Base-by-base conservation (phyloP, 1,140 invertebrate genomes). In the Drosophila nigrodunni region DNA sequence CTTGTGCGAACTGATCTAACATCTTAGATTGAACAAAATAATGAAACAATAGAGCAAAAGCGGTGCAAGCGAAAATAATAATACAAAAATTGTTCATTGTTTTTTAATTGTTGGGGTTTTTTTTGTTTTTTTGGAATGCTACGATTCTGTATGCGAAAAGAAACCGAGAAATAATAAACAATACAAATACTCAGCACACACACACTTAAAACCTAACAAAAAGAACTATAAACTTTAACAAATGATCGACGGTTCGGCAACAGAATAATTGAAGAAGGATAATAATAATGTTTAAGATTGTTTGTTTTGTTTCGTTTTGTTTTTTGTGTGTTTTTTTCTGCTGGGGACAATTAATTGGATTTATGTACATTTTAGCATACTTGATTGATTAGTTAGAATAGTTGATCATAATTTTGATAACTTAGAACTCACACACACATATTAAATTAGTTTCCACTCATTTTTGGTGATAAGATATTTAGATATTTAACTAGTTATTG, bases 151-250 rank as follows among this genome's bases (percentile, higher is more conserved):
- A 86, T 86, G 80, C 62, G 71, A 83, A 74, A 60, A 41, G 35
- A 72, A 50, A 67, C 39, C 39, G 10, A 34, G 50, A 88, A 88
- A 75, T 71, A 61, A 88, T 82, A 82, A 86, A 77, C 77, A 74
- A 77, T 88, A 71, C 60, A 77, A 55, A 30, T 30, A 30, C 37
- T 15, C 71, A 77, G 67, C 70, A 74, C 74, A 73, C 73, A 89
- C 85, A 83, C 52, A 55, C 83, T 88, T 88, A 88, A 89, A 88
- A 88, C 83, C 80, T 88, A 88, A 89, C 83, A 88, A 88, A 88
- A 75, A 30, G 25, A 88, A 72, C 47, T 54, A 61, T 83, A 68
- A 87, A 89, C 83, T 89, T 88, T 88, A 88, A 88, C 83, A 88
- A 88, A 80, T 61, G 70, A 78, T 74, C 49, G 49, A 64, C 52